Base-by-base conservation (phyloP, 2,888 invertebrate species). In the Himalopsyche japonica region DNA sequence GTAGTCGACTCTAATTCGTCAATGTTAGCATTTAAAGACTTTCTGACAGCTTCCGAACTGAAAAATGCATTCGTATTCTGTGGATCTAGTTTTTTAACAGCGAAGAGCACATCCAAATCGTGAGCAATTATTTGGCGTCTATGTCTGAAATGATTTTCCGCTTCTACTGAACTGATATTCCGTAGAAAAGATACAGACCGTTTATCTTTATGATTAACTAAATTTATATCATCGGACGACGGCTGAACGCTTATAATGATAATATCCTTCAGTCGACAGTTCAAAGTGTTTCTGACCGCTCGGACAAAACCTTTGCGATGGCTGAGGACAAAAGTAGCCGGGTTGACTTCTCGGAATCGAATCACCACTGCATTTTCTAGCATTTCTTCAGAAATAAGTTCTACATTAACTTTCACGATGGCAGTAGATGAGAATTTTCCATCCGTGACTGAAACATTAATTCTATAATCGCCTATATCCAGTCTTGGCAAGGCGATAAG, bases 391-490 rank as follows among this genome's bases (percentile, higher is more conserved):
- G 96, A 94, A 30, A 98, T 92, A 0, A 96, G 92, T 87, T 95
- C 95, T 0, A 98, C 97, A 83, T 94, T 93, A 0, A 99, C 94
- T 89, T 95, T 95, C 1, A 98, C 95, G 49, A 94, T 92, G 0
- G 97, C 95, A 89, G 94, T 95, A 0, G 96, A 94, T 57, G 94
- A 93, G 90, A 96, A 98, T 89, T 98, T 97, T 7, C 98, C 98
- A 91, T 99, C 99, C 43, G 95, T 95, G 1, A 98, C 99, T 20
- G 98, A 97, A 0, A 98, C 95, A 90, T 98, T 99, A 4, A 99
- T 90, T 18, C 94, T 93, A 91, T 98, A 98, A 85, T 95, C 95
- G 10, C 98, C 98, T 10, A 95, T 95, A 89, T 98, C 97, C 81
- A 98, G 92, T 48, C 96, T 94, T 34, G 97, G 96, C 76, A 96